Conservation (phyloP, 2,888 invertebrate species). For the Azorinus chamasolen region DNA sequence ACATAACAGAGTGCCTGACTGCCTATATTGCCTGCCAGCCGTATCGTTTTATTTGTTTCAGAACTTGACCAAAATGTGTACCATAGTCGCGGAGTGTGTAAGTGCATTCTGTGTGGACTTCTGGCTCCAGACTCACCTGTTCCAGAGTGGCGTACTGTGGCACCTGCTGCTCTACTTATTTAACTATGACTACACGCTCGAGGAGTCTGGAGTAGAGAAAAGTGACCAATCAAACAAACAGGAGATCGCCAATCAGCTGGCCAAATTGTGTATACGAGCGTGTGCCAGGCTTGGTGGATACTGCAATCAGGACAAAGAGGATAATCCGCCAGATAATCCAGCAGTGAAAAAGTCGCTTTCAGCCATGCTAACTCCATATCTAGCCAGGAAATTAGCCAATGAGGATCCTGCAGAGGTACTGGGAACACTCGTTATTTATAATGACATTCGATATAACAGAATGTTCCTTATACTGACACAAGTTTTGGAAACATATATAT, state of each 20-base stretch:
- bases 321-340: constrained; percentile 89
- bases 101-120: constrained; percentile 95
- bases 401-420: constrained; percentile 92
- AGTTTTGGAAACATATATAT: too few relatives aligned
- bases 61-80: constrained; percentile 93
- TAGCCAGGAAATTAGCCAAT: constrained; percentile 92
- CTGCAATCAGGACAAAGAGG: constrained; percentile 79
- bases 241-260: constrained; percentile 96
- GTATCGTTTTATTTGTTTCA: constrained; percentile 74
- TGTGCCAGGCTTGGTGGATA: constrained; percentile 93
- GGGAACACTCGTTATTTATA: background rate
- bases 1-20: too few relatives aligned
- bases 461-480: too few relatives aligned
- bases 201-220: constrained; percentile 95
- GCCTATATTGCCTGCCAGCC: too few relatives aligned
- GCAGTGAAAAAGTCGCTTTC: constrained; percentile 89
- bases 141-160: constrained; percentile 93
- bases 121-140: constrained; percentile 91
- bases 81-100: constrained; percentile 96
- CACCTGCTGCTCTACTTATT: constrained; percentile 96
- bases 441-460: too few relatives aligned
- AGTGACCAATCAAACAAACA: constrained; percentile 94
- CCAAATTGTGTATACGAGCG: constrained; percentile 94
- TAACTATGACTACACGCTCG: constrained; percentile 98
- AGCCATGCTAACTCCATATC: constrained; percentile 94